Evolutionary conservation across 2,113 vertebrate genomes (phyloP).

Genomic region (Choloepus hoffmanni): DNA sequence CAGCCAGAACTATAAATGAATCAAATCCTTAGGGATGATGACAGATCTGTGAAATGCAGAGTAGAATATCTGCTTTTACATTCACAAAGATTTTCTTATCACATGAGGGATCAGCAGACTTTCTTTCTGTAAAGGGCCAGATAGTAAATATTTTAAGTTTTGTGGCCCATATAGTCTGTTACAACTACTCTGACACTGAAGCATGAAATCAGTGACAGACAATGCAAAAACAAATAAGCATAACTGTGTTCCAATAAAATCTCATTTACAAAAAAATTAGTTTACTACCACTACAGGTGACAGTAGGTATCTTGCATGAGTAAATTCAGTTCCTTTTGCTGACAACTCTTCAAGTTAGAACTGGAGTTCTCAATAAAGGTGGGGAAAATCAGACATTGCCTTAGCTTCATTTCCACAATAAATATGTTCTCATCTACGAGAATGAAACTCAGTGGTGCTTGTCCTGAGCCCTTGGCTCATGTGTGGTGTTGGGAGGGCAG

Average conservation of each 20-base stretch:
- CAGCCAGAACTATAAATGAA: not conserved
- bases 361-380: not conserved
- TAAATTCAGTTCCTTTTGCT: constrained; percentile 58
- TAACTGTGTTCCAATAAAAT: not conserved
- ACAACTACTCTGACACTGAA: not conserved
- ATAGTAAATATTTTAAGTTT: not conserved
- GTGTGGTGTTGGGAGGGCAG: not conserved
- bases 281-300: not conserved
- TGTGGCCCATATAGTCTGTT: not conserved
- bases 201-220: not conserved
- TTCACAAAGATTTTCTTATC: not conserved
- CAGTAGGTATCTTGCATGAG: not conserved
- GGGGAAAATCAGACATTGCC: not conserved
- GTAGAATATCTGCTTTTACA: not conserved
- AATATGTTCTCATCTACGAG: not conserved
- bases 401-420: constrained; percentile 25
- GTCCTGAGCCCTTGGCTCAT: not conserved
- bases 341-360: no score
- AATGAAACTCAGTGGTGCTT: not conserved
- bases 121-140: not conserved
- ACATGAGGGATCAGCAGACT: not conserved
- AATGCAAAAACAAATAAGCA: not conserved
- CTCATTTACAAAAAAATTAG: not conserved
- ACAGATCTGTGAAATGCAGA: not conserved
- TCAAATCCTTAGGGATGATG: not conserved